A percentile compares a stretch with the other conserved stretches of the same genome.
phyloP scores from a whole-genome alignment of 2,888 invertebrate species.

The Amblyteles armatorius region DNA sequence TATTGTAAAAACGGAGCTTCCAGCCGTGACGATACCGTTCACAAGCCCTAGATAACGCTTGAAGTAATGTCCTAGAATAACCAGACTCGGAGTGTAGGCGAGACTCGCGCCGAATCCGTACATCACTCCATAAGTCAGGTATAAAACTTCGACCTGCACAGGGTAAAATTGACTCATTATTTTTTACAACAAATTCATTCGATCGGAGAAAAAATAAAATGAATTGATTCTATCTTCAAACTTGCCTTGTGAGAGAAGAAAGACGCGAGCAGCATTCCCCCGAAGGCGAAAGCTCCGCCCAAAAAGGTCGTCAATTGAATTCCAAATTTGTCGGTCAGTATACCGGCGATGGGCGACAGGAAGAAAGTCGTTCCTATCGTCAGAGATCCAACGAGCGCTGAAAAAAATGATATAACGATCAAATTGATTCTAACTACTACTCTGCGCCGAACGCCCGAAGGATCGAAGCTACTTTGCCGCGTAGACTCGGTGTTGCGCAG shows the following conservation, averaged over 20 bases:
- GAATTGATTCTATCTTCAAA: background rate
- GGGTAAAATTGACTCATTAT: background rate
- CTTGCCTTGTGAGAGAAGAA: constrained; percentile 87
- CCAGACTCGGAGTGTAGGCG: constrained; percentile 96
- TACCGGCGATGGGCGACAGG: constrained; percentile 94
- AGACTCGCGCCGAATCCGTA: constrained; percentile 95
- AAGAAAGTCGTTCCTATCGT: constrained; percentile 96
- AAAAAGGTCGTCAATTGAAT: constrained; percentile 92
- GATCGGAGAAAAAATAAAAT: background rate
- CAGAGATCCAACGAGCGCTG: constrained; percentile 95
- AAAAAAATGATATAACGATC: constrained; percentile 82
- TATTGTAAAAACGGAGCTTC: constrained; percentile 95
- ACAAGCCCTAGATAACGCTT: constrained; percentile 93
- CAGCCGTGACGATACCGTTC: constrained; percentile 96
- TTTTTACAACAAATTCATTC: background rate
- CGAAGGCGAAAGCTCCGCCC: constrained; percentile 92
- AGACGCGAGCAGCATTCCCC: constrained; percentile 93
- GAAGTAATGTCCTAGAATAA: constrained; percentile 97
- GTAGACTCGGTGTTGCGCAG: constrained; percentile 27
- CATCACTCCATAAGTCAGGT: constrained; percentile 95
- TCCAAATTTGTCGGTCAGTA: constrained; percentile 94
- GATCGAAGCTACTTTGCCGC: background rate
- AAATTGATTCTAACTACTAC: constrained; percentile 5
- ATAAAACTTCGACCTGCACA: constrained; percentile 89
- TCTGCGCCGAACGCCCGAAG: background rate